Conservation (phyloP, 2,797 vertebrate species). For the Xiphorhynchus erythropygius region DNA sequence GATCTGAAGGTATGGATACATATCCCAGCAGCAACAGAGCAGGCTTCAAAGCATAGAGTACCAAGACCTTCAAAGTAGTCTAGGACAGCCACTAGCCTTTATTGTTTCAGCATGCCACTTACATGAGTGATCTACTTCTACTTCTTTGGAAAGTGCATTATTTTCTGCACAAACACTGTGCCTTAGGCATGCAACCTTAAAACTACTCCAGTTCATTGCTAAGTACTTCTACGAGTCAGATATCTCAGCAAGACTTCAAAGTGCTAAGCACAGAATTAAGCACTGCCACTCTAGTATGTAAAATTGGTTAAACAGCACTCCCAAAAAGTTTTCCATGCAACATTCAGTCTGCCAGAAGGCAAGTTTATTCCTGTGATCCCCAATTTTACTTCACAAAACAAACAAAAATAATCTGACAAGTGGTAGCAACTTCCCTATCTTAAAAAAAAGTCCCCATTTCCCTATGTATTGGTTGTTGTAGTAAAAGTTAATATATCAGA, state of each 20-base stretch:
- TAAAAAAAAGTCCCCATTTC: background rate
- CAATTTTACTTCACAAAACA: conserved; percentile 1
- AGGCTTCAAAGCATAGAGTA: background rate
- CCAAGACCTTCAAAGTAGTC: background rate
- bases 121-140: background rate
- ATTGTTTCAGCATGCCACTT: background rate
- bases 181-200: background rate
- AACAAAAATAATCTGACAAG: conserved; percentile 38
- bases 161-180: background rate
- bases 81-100: background rate
- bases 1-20: background rate
- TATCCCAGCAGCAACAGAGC: background rate
- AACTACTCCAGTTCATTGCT: background rate
- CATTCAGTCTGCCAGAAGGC: background rate
- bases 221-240: background rate
- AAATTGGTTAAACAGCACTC: background rate
- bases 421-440: background rate
- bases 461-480: background rate
- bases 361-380: conserved; percentile 20
- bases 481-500: background rate
- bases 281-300: background rate
- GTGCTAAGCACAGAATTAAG: background rate
- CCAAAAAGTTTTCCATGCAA: background rate
- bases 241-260: background rate
- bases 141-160: background rate